Base-by-base conservation (phyloP, 2,888 invertebrate species). In the Oxytorus armatus region DNA sequence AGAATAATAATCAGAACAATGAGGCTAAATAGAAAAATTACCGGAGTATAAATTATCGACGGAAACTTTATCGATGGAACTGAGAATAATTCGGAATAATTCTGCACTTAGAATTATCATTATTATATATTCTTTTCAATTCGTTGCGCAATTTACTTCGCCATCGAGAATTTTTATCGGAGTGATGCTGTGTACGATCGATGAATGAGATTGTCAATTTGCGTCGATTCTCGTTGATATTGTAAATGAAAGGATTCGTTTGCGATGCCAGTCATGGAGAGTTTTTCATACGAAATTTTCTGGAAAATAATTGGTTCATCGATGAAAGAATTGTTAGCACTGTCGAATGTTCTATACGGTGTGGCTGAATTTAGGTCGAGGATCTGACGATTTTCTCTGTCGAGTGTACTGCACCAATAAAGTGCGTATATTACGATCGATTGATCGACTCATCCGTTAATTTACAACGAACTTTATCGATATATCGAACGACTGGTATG, bases 331-430 rank as follows among this genome's bases (percentile, higher is more conserved):
- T 57, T 49, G 59, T 14, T 57, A 47, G 55, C 23, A 16, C 7
- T 39, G 3, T 39, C 14, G 61, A 25, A 23, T 72, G 49, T 65
- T 39, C 63, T 61, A 8, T 14, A 33, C 33, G 18, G 5, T 65
- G 25, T n/a, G n/a, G n/a, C 11, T 10, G 36, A 75, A 70, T 53
- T 47, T 18, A 47, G 65, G 70, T 53, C 55, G 47, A 63, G 59
- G 57, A 49, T 57, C 29, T 10, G 16, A 39, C 4, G 44, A 66
- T 59, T 75, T 65, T 72, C 44, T 44, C n/a, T 29, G 42, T 39
- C 68, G 51, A 66, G 14, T 61, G 63, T 75, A 21, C 49, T 16
- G 55, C 42, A 18, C 10, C 42, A 59, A 65, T 49, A 42, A 51
- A 42, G 55, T 44, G 10, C 18, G 7, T 29, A 39, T 47, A 57